Percentiles rank a stretch among this genome's conserved stretches.
Evolutionary conservation across 2,113 vertebrate species (phyloP).

Genomic region (Aegithalos caudatus): DNA sequence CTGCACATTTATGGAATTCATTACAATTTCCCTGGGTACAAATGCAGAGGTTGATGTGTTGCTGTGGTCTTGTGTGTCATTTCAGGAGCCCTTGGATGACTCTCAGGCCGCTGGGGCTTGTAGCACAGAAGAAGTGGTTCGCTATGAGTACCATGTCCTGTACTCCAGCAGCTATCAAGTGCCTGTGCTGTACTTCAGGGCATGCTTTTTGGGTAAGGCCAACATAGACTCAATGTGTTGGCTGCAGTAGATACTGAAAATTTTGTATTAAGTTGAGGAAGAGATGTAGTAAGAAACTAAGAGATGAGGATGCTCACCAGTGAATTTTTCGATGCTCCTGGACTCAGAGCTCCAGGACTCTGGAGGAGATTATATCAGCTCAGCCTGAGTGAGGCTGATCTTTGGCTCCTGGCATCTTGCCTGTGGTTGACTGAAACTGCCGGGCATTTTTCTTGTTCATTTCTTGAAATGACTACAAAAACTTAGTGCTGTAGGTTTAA

Average conservation of each 20-base stretch:
- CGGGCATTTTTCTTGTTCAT: slow-evolving; percentile 55
- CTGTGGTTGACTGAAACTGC: slow-evolving; percentile 65
- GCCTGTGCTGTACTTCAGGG: slow-evolving; percentile 92
- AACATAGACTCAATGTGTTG: neutral
- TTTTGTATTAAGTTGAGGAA: neutral
- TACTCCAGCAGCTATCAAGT: slow-evolving; percentile 88
- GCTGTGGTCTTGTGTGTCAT: slow-evolving; percentile 13
- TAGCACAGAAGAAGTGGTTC: slow-evolving; percentile 67
- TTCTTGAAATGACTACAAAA: slow-evolving; percentile 23
- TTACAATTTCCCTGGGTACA: neutral
- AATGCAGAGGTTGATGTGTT: neutral
- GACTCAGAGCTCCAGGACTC: slow-evolving; percentile 23
- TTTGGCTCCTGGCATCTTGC: slow-evolving; percentile 70
- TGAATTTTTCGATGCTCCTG: slow-evolving; percentile 46
- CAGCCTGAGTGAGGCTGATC: slow-evolving; percentile 65
- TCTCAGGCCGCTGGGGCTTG: neutral
- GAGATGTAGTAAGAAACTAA: slow-evolving; percentile 14
- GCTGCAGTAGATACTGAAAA: neutral
- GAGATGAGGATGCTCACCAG: slow-evolving; percentile 54
- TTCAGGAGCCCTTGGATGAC: slow-evolving; percentile 68
- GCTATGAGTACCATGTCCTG: slow-evolving; percentile 89
- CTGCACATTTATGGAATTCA: neutral
- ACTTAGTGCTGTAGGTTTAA: slow-evolving; percentile 53
- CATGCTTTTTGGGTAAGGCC: slow-evolving; percentile 83
- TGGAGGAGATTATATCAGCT: slow-evolving; percentile 71